Evolutionary conservation across 1,140 invertebrate species (phyloP).

Genomic region (Magallana gigas): DNA sequence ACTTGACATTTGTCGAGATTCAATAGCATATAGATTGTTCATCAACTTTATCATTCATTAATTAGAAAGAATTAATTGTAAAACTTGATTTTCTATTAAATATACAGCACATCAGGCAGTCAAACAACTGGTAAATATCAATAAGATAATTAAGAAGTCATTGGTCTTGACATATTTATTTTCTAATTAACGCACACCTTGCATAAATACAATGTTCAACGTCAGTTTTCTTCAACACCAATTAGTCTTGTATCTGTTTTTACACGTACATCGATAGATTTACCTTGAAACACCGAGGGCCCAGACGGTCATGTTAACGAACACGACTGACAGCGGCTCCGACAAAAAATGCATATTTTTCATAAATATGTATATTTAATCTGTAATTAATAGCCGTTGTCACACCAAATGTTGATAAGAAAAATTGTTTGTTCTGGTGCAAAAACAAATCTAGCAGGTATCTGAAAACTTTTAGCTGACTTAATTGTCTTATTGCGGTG

Average conservation of each 20-base stretch:
- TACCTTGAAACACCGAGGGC: neutral
- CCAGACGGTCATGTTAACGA: too few relatives aligned
- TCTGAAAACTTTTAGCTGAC: neutral
- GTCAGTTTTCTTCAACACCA: neutral
- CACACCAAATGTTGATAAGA: neutral
- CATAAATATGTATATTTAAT: neutral
- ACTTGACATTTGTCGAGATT: too few relatives aligned
- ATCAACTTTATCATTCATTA: too few relatives aligned
- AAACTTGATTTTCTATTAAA: too few relatives aligned
- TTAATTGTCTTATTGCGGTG: conserved; percentile 21
- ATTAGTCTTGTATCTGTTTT: neutral
- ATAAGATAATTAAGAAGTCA: too few relatives aligned
- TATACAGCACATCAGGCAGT: too few relatives aligned
- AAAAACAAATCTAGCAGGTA: neutral
- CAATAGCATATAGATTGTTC: too few relatives aligned
- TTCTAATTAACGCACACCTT: neutral
- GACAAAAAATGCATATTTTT: neutral
- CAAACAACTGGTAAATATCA: too few relatives aligned
- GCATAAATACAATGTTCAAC: neutral
- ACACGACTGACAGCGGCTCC: neutral
- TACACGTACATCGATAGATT: neutral
- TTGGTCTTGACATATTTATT: neutral
- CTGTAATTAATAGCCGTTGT: neutral
- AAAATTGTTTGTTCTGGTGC: neutral
- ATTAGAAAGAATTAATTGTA: too few relatives aligned